These are phyloP conservation scores for Ageneiosus marmoratus DNA, from an alignment of 2,113 vertebrate genomes.

Conservation along the genomic window DNA sequence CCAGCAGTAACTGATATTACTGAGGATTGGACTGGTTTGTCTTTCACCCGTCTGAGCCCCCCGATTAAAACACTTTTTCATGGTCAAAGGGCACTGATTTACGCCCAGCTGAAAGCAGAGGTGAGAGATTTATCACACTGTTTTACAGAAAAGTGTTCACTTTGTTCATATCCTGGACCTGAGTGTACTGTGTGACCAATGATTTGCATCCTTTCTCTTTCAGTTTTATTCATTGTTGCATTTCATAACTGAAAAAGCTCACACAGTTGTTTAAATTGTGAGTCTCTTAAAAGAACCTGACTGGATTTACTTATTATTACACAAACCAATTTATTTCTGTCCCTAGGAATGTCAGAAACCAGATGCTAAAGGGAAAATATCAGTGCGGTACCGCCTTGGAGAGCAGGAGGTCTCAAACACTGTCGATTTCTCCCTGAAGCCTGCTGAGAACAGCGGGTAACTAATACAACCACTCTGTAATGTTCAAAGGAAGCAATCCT, in stretches of 20 bases:
- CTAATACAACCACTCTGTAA: not conserved
- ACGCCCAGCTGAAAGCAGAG: constrained; percentile 68
- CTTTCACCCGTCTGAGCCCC: constrained; percentile 63
- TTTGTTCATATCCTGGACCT: not conserved
- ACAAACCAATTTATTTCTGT: not conserved
- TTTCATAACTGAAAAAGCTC: not conserved
- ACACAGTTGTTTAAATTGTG: not conserved
- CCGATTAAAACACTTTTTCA: constrained; percentile 66
- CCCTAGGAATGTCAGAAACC: not conserved
- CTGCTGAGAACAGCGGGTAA: constrained; percentile 28
- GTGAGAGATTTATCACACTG: constrained; percentile 44
- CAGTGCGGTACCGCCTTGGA: constrained; percentile 19
- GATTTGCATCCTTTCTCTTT: not conserved
- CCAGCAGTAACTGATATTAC: constrained; percentile 64
- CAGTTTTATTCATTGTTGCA: not conserved
- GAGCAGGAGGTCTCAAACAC: constrained; percentile 28
- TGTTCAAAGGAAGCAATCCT: not conserved
- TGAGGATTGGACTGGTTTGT: constrained; percentile 64
- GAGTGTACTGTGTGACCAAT: not conserved
- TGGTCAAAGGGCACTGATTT: constrained; percentile 70
- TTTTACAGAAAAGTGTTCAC: not conserved
- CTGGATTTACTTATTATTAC: not conserved
- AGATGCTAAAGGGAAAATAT: constrained; percentile 14
- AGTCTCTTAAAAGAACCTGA: constrained; percentile 12
- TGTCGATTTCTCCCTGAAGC: constrained; percentile 14